Conservation (phyloP, 2,888 invertebrate species). For the Chydorus sphaericus region DNA sequence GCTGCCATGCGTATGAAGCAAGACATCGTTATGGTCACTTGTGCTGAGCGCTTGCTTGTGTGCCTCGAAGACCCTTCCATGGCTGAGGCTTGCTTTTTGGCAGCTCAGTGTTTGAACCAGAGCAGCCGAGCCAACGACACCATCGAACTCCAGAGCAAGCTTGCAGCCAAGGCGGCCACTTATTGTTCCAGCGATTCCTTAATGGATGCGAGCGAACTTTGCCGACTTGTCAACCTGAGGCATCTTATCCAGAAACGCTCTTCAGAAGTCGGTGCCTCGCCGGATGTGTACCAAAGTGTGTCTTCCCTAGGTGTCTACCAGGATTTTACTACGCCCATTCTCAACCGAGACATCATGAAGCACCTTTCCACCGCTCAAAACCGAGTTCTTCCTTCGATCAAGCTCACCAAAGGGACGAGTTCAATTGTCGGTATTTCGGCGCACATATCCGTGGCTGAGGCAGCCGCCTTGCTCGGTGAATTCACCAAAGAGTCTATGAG, state of each 20-base stretch:
- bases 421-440: background rate
- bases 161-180: slow-evolving; percentile 6
- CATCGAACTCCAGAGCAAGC: background rate
- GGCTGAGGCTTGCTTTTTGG: slow-evolving; percentile 1
- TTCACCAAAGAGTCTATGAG: background rate
- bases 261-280: background rate
- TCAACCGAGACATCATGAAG: slow-evolving; percentile 7
- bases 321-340: slow-evolving; percentile 6
- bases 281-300: background rate
- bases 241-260: background rate
- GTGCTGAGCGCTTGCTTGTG: background rate
- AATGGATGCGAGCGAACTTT: background rate
- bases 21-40: slow-evolving; percentile 1
- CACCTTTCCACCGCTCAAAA: background rate
- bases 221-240: background rate
- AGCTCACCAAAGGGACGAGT: background rate
- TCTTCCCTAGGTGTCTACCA: slow-evolving; percentile 6
- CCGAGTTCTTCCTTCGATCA: background rate
- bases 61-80: background rate
- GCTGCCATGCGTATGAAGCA: background rate
- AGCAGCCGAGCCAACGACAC: background rate
- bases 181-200: background rate
- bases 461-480: background rate
- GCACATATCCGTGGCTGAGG: background rate
- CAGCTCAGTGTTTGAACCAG: background rate